Conservation (phyloP, 1,140 invertebrate species). For the Trichogramma pretiosum region DNA sequence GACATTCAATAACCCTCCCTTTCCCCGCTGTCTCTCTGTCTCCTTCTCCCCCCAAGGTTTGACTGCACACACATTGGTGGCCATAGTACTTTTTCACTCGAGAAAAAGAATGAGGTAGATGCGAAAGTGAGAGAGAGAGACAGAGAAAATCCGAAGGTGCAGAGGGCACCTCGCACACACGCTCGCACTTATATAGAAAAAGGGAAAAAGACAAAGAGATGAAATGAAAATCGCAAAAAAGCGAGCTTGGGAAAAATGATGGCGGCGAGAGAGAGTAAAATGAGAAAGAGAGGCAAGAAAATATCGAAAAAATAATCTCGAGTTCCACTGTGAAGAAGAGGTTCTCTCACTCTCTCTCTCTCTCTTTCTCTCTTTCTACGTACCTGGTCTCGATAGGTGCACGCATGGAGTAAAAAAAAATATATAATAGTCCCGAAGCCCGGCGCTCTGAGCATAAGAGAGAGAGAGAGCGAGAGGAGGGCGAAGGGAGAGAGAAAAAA, state of each 20-base stretch:
- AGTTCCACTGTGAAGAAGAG: background rate
- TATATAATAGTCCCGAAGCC: too few relatives aligned
- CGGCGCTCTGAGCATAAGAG: too few relatives aligned
- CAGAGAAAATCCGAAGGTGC: too few relatives aligned
- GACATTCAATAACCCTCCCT: slow-evolving; percentile 16
- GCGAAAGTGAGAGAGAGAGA: too few relatives aligned
- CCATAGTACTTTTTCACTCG: slow-evolving; percentile 15
- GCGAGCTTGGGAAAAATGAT: slow-evolving; percentile 7
- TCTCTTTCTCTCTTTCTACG: too few relatives aligned
- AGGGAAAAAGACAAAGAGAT: slow-evolving; percentile 10
- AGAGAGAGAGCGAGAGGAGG: background rate
- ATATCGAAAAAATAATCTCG: slow-evolving; percentile 14
- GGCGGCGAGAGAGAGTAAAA: slow-evolving; percentile 3
- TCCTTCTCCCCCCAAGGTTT: too few relatives aligned
- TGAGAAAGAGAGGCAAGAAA: slow-evolving; percentile 3
- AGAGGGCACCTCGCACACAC: too few relatives aligned
- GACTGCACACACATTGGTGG: too few relatives aligned
- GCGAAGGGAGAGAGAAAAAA: background rate
- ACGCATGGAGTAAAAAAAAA: background rate
- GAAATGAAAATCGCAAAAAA: slow-evolving; percentile 11
- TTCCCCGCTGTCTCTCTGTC: too few relatives aligned
- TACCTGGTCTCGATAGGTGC: too few relatives aligned
- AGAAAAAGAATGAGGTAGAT: slow-evolving; percentile 7
- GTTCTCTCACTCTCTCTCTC: too few relatives aligned
- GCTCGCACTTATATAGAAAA: too few relatives aligned